Conservation (phyloP, 2,113 vertebrate species). For the Dasyprocta punctata region DNA sequence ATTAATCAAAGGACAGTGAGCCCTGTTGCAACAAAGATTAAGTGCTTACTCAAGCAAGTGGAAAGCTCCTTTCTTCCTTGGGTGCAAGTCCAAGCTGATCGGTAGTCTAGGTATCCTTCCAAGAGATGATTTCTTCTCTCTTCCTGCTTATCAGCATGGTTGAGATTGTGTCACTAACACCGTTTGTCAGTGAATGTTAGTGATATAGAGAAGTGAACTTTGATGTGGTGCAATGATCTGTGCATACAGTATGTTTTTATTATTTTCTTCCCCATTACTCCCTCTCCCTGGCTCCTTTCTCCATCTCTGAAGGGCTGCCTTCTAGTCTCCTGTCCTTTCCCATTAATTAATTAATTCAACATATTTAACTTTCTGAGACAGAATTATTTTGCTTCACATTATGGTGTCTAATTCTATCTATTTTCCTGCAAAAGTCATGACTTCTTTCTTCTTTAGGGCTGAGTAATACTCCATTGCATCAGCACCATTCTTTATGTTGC, state of each 20-base stretch:
- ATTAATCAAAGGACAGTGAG: background rate
- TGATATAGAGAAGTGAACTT: background rate
- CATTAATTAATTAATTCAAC: background rate
- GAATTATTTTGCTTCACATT: background rate
- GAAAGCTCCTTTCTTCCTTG: background rate
- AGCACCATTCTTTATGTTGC: background rate
- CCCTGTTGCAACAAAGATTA: background rate
- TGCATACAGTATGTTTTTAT: background rate
- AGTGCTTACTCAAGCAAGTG: background rate
- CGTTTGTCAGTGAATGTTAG: background rate
- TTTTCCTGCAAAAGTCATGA: background rate
- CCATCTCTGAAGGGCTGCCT: background rate
- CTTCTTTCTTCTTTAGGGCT: background rate
- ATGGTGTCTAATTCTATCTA: background rate
- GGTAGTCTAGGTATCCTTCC: background rate
- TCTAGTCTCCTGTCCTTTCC: background rate
- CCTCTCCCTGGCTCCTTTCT: background rate
- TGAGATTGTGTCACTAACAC: background rate
- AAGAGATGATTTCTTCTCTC: background rate
- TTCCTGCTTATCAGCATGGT: background rate
- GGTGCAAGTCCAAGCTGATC: background rate
- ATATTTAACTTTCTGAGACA: background rate
- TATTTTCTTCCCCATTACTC: background rate
- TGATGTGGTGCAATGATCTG: background rate
- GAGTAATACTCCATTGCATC: background rate